These are phyloP conservation scores for Drosophila kepulauana DNA, from an alignment of 1,140 invertebrate species.

Conservation along the genomic window DNA sequence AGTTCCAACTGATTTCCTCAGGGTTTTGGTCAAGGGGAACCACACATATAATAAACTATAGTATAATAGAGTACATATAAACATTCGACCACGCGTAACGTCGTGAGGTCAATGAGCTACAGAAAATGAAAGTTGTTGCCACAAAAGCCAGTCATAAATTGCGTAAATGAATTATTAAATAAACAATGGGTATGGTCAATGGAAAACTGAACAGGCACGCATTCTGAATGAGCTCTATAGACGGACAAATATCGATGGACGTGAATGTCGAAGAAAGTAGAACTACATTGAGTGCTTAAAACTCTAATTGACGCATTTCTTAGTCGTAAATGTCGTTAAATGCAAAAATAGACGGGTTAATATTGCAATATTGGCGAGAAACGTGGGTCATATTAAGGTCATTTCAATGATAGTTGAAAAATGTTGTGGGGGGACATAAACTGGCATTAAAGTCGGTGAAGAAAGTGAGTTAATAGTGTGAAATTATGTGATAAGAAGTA, in stretches of 20 bases:
- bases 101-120: slow-evolving; percentile 62
- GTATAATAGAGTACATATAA: background rate
- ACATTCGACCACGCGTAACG: no score
- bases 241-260: background rate
- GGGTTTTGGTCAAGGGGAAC: background rate
- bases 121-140: slow-evolving; percentile 57
- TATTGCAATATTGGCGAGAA: slow-evolving; percentile 31
- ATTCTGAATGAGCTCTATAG: slow-evolving; percentile 13
- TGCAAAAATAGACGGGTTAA: slow-evolving; percentile 44
- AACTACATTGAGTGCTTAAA: slow-evolving; percentile 29
- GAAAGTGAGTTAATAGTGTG: background rate
- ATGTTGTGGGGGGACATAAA: background rate
- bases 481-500: background rate
- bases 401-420: slow-evolving; percentile 20
- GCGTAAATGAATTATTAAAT: slow-evolving; percentile 80
- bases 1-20: slow-evolving; percentile 52
- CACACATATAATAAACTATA: background rate
- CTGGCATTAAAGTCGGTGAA: background rate
- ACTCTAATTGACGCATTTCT: slow-evolving; percentile 53
- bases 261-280: background rate
- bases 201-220: slow-evolving; percentile 47
- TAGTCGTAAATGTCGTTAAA: slow-evolving; percentile 32
- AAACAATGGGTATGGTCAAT: slow-evolving; percentile 32
- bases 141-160: slow-evolving; percentile 67
- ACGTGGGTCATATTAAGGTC: slow-evolving; percentile 65